Conservation (phyloP, 2,113 vertebrate genomes). For the Anolis sagrei region DNA sequence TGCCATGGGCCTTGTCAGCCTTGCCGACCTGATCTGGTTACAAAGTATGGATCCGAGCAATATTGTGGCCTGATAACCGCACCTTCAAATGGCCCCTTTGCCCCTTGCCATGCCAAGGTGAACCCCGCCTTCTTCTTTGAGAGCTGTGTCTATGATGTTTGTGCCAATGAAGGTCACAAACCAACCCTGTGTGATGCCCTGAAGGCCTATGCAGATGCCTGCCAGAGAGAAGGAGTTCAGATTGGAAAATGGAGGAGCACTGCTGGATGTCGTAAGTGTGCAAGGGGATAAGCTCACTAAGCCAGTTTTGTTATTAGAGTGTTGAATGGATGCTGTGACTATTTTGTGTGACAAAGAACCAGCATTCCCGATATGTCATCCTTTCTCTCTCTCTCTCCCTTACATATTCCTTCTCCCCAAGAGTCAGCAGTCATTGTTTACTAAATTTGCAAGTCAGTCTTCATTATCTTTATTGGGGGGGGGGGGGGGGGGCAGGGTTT, state of each 20-base stretch:
- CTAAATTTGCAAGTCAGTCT: neutral
- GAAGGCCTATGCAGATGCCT: slow-evolving; percentile 69
- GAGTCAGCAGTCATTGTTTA: neutral
- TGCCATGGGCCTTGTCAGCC: fast-evolving
- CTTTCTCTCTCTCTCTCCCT: no score
- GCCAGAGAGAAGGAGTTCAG: slow-evolving; percentile 28
- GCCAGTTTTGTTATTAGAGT: no score
- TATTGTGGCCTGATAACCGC: slow-evolving; percentile 50
- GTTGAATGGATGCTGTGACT: no score
- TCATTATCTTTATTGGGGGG: no score
- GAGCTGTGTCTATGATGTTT: slow-evolving; percentile 78
- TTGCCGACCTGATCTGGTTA: fast-evolving
- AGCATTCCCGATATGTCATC: no score
- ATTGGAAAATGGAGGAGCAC: slow-evolving; percentile 75
- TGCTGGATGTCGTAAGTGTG: slow-evolving; percentile 80
- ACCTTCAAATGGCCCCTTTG: slow-evolving; percentile 61
- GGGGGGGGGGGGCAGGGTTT: no score
- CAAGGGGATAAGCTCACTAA: neutral
- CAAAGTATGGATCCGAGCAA: fast-evolving
- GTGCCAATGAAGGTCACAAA: slow-evolving; percentile 53
- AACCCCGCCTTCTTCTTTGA: slow-evolving; percentile 63
- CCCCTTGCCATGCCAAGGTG: slow-evolving; percentile 60
- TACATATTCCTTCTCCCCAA: no score
- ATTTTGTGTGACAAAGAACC: no score
- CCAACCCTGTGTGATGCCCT: slow-evolving; percentile 69